Base-by-base conservation (phyloP, 2,113 vertebrate genomes). In the Vanacampus margaritifer region DNA sequence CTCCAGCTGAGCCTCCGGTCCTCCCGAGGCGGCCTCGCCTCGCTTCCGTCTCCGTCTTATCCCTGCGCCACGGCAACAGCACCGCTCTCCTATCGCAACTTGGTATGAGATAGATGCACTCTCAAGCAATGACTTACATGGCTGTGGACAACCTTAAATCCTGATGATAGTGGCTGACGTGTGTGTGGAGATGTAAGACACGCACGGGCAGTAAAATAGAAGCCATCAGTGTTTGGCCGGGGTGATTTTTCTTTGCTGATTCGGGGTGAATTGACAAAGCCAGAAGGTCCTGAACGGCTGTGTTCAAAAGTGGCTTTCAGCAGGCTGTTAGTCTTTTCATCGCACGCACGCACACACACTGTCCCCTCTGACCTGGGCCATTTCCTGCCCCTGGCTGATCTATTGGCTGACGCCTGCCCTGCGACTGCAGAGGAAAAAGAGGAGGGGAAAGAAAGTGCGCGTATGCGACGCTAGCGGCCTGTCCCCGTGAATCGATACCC, bases 331-430 rank as follows among this genome's bases (percentile, higher is more conserved):
- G 79, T 88, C 84, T 87, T 89, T 87, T 88, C 88, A 79, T 79
- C 64, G 43, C 69, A 83, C 72, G 71, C 70, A 67, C 68, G 74
- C 57, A 78, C 76, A 72, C 65, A 65, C 58, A 5, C 75, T 57
- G 65, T 86, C 85, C 74, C 84, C 86, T 86, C 79, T 90, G 84
- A 87, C 86, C 89, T 81, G 37, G 75, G 75, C 82, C 72, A 67
- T 87, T 88, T 91, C 82, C 88, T 90, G 86, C 83, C 84, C 84
- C 83, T 80, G 87, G 88, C 89, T 91, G 87, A 90, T 91, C 88
- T 90, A 89, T 89, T 87, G 89, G 82, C 74, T 79, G 81, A 76
- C 75, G 83, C 80, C 81, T 87, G 82, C 70, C 79, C 87, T 86
- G 86, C 80, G 80, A 85, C 84, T 84, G 76, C 61, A 69, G 75